Evolutionary conservation across 2,113 vertebrate genomes (phyloP), one percentile per base, ranked within the genome.

Genomic region (Ptilonorhynchus violaceus): DNA sequence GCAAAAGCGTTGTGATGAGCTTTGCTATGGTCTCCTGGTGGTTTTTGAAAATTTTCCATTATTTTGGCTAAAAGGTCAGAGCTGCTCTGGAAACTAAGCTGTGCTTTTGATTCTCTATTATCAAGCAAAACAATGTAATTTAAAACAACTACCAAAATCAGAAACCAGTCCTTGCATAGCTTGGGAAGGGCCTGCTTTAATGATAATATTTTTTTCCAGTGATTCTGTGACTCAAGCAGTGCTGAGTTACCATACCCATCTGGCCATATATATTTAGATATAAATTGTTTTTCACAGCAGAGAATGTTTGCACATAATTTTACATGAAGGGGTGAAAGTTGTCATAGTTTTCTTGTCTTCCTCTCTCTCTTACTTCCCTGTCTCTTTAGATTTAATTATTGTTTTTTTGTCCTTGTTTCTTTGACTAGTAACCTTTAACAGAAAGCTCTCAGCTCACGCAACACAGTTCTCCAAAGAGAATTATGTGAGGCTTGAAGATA

Each of bases 1-100:
- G 83, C n/a, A 47, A 75, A 86, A 73, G 60, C 69, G 78, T 92
- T 95, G 92, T 87, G 83, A 87, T 80, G 73, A 78, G 76, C 35
- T 86, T 88, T 68, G 74, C 63, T 78, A 2, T 62, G 69, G 10
- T 46, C 18, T 89, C 83, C 33, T 72, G 35, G 19, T 17, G 7
- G 10, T 76, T 76, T 62, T 42, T 47, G 17, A 81, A 86, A 87
- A 66, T 62, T 82, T 96, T 93, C 94, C 90, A 41, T 92, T 88
- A 68, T 92, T 94, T 81, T 91, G 68, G 39, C 37, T 67, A 56
- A 91, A 60, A 84, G 69, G 44, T 84, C 64, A 60, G 41, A 72
- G 58, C n/a, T 78, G 23, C 16, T 78, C 42, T 82, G 56, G 44
- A 88, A 85, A 77, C 52, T 63, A 33, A n/a, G 17, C 15, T 55